Evolutionary conservation across 2,797 vertebrate genomes (phyloP).

Genomic region (Scyliorhinus canicula): DNA sequence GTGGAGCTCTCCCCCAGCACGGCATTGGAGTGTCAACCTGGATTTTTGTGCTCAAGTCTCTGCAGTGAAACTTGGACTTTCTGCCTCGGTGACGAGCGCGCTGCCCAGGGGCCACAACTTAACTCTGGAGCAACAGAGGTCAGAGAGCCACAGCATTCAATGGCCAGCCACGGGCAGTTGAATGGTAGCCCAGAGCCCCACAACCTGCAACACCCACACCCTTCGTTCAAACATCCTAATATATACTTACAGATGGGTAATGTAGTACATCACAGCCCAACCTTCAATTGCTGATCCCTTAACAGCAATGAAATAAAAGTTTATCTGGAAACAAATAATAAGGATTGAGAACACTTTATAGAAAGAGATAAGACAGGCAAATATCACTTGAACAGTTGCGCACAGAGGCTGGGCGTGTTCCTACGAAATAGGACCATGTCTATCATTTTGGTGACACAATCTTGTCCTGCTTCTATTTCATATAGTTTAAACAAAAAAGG

Average conservation of each 20-base stretch:
- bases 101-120: not conserved
- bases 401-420: not conserved
- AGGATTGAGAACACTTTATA: not conserved
- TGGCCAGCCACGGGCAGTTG: not conserved
- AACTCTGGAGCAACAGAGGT: not conserved
- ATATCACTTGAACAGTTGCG: not conserved
- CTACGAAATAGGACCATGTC: not conserved
- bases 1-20: not conserved
- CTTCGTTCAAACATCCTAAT: not conserved
- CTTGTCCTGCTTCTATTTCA: not conserved
- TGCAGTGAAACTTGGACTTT: not conserved
- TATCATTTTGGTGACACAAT: not conserved
- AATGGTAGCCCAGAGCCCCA: not conserved
- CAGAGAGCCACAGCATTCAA: not conserved
- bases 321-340: slow-evolving; percentile 59
- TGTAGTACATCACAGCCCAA: slow-evolving; percentile 77
- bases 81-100: not conserved
- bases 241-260: slow-evolving; percentile 70
- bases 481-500: not conserved
- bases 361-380: not conserved
- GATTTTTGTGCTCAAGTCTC: not conserved
- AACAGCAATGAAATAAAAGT: slow-evolving; percentile 77
- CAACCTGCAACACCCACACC: not conserved
- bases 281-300: slow-evolving; percentile 70
- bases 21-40: not conserved